Conservation (phyloP, 1,140 invertebrate genomes). For the Melanaphis sacchari region DNA sequence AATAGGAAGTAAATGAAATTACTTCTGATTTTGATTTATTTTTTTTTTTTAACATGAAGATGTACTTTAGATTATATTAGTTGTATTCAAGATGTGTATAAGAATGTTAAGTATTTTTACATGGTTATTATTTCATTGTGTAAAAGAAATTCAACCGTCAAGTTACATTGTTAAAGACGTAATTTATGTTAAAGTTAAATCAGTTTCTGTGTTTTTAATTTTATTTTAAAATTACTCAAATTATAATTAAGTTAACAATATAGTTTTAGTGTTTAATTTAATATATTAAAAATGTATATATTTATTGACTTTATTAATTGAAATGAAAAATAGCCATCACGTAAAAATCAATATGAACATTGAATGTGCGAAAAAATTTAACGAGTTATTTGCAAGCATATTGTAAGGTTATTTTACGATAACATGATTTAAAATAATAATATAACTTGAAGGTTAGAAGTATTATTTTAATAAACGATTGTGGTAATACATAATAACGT, state of each 20-base stretch:
- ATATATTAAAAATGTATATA: neutral
- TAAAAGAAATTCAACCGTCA: neutral
- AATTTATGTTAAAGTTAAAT: neutral
- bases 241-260: neutral
- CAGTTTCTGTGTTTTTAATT: neutral
- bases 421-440: neutral
- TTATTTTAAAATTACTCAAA: neutral
- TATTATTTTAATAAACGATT: constrained; percentile 22
- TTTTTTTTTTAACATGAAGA: neutral
- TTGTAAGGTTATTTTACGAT: neutral
- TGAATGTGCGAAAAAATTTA: neutral
- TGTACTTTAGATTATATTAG: neutral
- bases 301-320: neutral
- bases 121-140: neutral
- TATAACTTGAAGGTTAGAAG: neutral
- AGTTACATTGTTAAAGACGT: neutral
- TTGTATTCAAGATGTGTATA: neutral
- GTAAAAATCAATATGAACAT: neutral
- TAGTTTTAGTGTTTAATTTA: neutral
- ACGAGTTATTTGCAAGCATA: neutral
- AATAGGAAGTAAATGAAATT: neutral
- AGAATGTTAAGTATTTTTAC: neutral
- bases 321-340: neutral
- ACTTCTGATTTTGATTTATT: neutral
- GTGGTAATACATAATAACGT: neutral